Evolutionary conservation across 2,113 vertebrate species (phyloP), one percentile per base, ranked within the genome.

Genomic region (Grammomys dolichurus): DNA sequence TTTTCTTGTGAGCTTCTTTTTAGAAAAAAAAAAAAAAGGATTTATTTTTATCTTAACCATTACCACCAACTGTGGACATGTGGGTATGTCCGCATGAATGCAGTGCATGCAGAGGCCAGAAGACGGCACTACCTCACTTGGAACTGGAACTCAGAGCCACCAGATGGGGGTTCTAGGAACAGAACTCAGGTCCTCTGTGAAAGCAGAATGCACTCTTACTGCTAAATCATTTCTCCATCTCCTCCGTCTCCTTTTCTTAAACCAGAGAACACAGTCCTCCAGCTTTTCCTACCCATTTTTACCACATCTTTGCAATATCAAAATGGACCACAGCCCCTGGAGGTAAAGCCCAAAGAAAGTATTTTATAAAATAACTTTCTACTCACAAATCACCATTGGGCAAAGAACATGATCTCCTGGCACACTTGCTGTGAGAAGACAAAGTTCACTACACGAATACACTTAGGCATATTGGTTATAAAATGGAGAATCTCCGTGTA

Each of bases 331-430:
- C 17, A 43, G 48, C 20, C n/a, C 73, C 16, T 89, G 46, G 77
- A 73, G 54, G 48, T 58, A 43, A 94, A 89, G 17, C 67, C 31
- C 46, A 43, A 84, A 94, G 48, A 70, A 75, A 94, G 73, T 10
- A 43, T 69, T 88, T 65, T 40, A 54, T 76, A 33, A 92, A 91
- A 87, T 73, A 65, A 56, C n/a, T 93, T 91, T 54, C 31, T 63
- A 19, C 3, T 73, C 56, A 70, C 67, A 92, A 16, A 70, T 76
- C 20, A 87, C 2, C 12, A 33, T 3, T 22, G 22, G 51, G 70
- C 33, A 22, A 60, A 92, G 48, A 89, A 4, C 54, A 69, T 43
- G 26, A 2, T 24, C 28, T 75, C 89, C 81, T 33, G 17, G 51
- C 11, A 19, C 26, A 54, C 90, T n/a, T 87, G 24, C 60, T 89